Base-by-base conservation (phyloP, 2,888 invertebrate species). In the Rhamphomyia laevipes region DNA sequence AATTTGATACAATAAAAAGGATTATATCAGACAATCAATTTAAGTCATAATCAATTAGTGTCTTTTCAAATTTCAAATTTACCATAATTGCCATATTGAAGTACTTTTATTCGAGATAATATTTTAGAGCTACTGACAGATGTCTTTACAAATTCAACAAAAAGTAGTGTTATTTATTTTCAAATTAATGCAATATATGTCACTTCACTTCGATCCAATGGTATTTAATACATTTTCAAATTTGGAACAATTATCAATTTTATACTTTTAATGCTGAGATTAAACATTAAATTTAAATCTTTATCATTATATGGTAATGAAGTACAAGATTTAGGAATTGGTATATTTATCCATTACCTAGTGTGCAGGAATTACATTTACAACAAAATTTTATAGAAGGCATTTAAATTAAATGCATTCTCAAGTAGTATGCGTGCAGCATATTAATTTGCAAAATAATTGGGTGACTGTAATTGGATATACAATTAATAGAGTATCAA, bases 171-270 rank as follows among this genome's bases (percentile, higher is more conserved):
- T 50, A 80, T 93, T 46, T 87, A 91, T 69, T 72, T 92, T 58
- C 89, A 91, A 63, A 84, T 88, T 55, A 92, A 92, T 67, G 86
- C 89, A 21, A 83, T 93, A 52, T n/a, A n/a, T n/a, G n/a, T n/a
- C n/a, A n/a, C 75, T 84, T 46, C 75, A 79, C 55, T 75, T 93
- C 52, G 85, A 89, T 63, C 75, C 80, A 9, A 81, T 82, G 55
- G 81, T 89, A n/a, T 80, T 93, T 59, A 74, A 77, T 43, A 83
- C 84, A n/a, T 72, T 92, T 57, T 72, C 75, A 51, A 85, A 86
- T 64, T 73, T 93, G 57, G 82, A 84, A 47, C 88, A 90, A 71
- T 73, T 93, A 52, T 86, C 59, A 93, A 93, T 71, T 90, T 85
- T 67, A 82, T 93, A 61, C 81, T 79, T 48, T 80, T 82, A 58